Evolutionary conservation across 2,888 invertebrate species (phyloP), one percentile per base, ranked within the genome.

Genomic region (Meteorus cinctellus): DNA sequence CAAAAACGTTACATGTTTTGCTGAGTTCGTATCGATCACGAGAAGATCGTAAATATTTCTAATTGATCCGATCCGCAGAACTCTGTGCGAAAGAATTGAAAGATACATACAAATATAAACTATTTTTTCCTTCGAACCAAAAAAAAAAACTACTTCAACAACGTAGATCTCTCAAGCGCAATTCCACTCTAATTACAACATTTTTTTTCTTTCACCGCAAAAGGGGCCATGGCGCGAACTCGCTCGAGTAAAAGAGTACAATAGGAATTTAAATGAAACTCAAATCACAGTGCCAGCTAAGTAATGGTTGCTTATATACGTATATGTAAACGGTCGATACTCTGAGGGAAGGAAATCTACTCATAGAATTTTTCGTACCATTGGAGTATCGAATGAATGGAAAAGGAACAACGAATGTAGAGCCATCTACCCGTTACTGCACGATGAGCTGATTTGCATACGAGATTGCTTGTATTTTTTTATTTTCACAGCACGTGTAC

Each of bases 371-470:
- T 76, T 79, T 68, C 59, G 62, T 55, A 81, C 79, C 79, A 75
- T 79, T 76, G 74, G 79, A 77, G 82, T 81, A 77, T 80, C 82
- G 80, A 82, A 82, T 82, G 81, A 81, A 81, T 82, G 81, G 80
- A 78, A 12, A 79, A 80, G 79, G 83, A 81, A 81, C 80, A 81
- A 81, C 67, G 68, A 55, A 72, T 62, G 55, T 45, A 75, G 48
- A 74, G 71, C 48, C 77, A 55, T 75, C 65, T 41, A 51, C 72
- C 72, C 63, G 71, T 73, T 70, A 65, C 75, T 78, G 78, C 63
- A 80, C 65, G 72, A 72, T 74, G 79, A 81, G 81, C 78, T 80
- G 82, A 84, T 84, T 84, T 83, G 82, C 84, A 85, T 83, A 80
- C 81, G 80, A 84, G 82, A 84, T 84, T 84, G 82, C 76, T 74